Percentiles rank a stretch among this genome's conserved stretches.
Evolutionary conservation across 2,113 vertebrate genomes (phyloP).

Genomic region (Anser brachyrhynchus): DNA sequence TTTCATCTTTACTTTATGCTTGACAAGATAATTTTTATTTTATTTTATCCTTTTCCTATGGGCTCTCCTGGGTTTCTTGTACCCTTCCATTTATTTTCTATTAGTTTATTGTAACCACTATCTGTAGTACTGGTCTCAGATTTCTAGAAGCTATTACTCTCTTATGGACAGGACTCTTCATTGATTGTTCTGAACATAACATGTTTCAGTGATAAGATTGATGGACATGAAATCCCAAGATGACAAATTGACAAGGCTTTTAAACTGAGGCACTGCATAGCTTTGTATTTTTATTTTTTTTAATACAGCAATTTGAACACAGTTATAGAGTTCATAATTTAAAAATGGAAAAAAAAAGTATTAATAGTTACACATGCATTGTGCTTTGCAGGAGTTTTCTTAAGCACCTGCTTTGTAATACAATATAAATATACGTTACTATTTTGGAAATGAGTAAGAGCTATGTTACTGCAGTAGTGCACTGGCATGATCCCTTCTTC

Average conservation of each 20-base stretch:
- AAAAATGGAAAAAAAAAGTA: background rate
- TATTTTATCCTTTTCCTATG: background rate
- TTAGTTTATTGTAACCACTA: constrained; percentile 26
- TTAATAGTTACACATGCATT: background rate
- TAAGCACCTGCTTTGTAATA: background rate
- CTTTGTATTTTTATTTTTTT: background rate
- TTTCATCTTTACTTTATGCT: background rate
- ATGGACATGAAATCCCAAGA: constrained; percentile 29
- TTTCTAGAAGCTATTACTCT: constrained; percentile 52
- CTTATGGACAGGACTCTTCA: constrained; percentile 15
- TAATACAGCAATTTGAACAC: background rate
- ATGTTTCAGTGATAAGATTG: constrained; percentile 29
- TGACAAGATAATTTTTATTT: background rate
- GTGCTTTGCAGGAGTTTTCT: background rate
- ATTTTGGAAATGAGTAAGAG: background rate
- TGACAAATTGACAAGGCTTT: background rate
- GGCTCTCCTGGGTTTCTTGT: background rate
- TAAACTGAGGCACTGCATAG: background rate
- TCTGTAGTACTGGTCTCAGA: background rate
- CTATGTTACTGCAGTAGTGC: background rate
- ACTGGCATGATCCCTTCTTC: background rate
- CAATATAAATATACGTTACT: background rate
- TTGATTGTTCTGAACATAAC: constrained; percentile 55
- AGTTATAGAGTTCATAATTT: background rate
- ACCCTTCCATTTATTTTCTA: background rate